Conservation (phyloP, 2,888 invertebrate species). For the Cerastis rubricosa region DNA sequence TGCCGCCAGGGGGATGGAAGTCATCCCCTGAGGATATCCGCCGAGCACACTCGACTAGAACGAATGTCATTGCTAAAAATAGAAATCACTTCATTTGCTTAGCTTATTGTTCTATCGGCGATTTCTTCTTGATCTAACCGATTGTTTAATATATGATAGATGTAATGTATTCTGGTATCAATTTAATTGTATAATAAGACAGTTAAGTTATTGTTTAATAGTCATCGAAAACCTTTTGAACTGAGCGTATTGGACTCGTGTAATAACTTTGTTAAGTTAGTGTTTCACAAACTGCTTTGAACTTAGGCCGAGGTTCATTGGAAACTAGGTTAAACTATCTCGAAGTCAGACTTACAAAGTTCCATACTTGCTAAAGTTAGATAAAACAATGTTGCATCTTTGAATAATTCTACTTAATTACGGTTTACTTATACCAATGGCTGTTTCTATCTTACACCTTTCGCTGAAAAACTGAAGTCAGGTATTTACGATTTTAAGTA, state of each 20-base stretch:
- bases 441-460: background rate
- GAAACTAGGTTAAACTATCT: conserved; percentile 19
- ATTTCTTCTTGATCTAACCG: conserved; percentile 37
- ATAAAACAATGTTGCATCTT: background rate
- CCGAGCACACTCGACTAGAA: conserved; percentile 27
- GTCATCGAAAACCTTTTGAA: conserved; percentile 21
- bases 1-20: conserved; percentile 61
- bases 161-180: conserved; percentile 32
- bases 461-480: background rate
- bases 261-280: conserved; percentile 14
- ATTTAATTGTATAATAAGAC: conserved; percentile 23
- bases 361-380: background rate
- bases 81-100: conserved; percentile 37
- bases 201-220: conserved; percentile 32
- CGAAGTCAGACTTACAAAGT: background rate
- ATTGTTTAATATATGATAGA: conserved; percentile 27
- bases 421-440: background rate
- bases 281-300: conserved; percentile 13
- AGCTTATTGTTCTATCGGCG: conserved; percentile 14
- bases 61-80: conserved; percentile 54
- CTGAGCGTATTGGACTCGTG: conserved; percentile 5
- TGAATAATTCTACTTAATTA: background rate
- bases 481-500: background rate
- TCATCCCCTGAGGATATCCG: conserved; percentile 57
- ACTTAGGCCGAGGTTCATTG: conserved; percentile 6